These are phyloP conservation scores for Leptogaster cylindrica DNA, from an alignment of 2,888 invertebrate genomes.

Conservation along the genomic window DNA sequence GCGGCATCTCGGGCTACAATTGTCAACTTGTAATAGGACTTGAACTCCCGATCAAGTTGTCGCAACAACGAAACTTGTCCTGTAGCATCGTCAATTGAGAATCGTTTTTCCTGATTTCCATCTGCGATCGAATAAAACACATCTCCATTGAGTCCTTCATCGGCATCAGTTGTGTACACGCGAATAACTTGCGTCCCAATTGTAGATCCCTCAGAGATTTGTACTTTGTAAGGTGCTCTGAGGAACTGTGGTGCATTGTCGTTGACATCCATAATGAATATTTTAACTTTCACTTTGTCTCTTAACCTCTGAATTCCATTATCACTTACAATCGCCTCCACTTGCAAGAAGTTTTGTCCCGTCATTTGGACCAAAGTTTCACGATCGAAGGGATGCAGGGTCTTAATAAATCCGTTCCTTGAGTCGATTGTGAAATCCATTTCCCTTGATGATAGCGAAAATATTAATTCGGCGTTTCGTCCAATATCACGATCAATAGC, in stretches of 20 bases:
- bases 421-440: constrained; percentile 87
- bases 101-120: constrained; percentile 80
- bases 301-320: constrained; percentile 78
- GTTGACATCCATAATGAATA: constrained; percentile 89
- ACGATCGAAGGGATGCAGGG: constrained; percentile 84
- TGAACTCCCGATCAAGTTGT: constrained; percentile 83
- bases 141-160: constrained; percentile 88
- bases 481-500: constrained; percentile 92
- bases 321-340: constrained; percentile 87
- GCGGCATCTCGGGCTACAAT: constrained; percentile 90
- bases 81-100: constrained; percentile 85
- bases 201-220: constrained; percentile 85
- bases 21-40: constrained; percentile 75
- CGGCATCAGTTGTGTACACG: constrained; percentile 84
- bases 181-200: constrained; percentile 83
- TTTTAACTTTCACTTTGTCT: constrained; percentile 86
- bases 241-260: constrained; percentile 88
- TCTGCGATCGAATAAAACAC: constrained; percentile 83
- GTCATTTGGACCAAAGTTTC: constrained; percentile 80
- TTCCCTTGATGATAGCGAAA: constrained; percentile 75
- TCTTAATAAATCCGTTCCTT: constrained; percentile 89
- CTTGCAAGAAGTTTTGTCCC: constrained; percentile 79
- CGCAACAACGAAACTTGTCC: constrained; percentile 82
- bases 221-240: constrained; percentile 83
- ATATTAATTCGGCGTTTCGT: constrained; percentile 87